Evolutionary conservation across 2,797 vertebrate species (phyloP), one percentile per base, ranked within the genome.

Genomic region (Rhinatrema bivittatum): DNA sequence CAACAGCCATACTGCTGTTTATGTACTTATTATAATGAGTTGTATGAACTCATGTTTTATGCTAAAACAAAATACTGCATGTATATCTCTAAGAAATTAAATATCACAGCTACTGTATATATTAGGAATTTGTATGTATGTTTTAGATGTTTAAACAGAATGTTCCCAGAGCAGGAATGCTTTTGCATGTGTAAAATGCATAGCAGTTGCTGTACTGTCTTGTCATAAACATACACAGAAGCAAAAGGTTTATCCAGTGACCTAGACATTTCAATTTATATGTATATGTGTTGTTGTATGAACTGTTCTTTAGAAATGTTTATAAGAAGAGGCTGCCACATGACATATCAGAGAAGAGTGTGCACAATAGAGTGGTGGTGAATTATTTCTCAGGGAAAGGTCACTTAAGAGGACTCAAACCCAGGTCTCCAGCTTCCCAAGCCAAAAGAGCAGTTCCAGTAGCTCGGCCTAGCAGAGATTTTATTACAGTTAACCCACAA

Each of bases 1-100:
- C 42, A 60, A 60, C 53, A 61, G 57, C 55, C 42, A 53, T 37
- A 28, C 42, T 30, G 12, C 9, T 75, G 57, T 76, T 76, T 72
- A 64, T 53, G 57, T 45, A 64, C 50, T 51, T 50, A 45, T 61
- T 69, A 54, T 45, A 50, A 52, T 58, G 50, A 36, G 2, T 25
- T 60, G 22, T 36, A 42, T 2, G 1, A 42, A 60, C 37, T 40
- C 28, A 0, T 47, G 17, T 46, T 60, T 54, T 39, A 46, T 58
- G 20, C 22, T 37, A 39, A 32, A 7, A 35, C 20, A 39, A 45
- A 26, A 48, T 25, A 18, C 5, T 6, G 42, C 6, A 3, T 18
- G 10, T 9, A 26, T 32, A 5, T 2, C 48, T 9, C 8, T 11
- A 48, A 37, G 35, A 4, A 20, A 45, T 56, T 33, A 40, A 23